Percentiles rank a stretch among this genome's conserved stretches.
Evolutionary conservation across 2,888 invertebrate species (phyloP).

Genomic region (Protula sp.): DNA sequence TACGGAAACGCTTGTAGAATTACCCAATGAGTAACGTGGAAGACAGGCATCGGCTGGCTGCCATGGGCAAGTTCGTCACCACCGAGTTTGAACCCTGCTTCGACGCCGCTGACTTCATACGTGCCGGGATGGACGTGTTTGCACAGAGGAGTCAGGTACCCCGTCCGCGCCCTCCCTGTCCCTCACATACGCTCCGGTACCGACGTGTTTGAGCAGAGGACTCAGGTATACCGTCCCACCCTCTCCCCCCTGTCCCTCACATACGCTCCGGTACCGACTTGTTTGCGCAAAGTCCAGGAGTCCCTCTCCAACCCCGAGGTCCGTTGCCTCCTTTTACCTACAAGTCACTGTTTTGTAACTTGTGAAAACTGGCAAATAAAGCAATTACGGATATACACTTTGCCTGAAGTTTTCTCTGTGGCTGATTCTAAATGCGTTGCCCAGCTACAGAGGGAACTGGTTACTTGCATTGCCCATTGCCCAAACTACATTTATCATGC

Average conservation of each 20-base stretch:
- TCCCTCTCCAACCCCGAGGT: background rate
- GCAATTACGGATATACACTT: too few species aligned
- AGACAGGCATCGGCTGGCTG: constrained; percentile 19
- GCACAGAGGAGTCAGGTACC: constrained; percentile 25
- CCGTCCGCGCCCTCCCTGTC: too few species aligned
- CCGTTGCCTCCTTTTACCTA: too few species aligned
- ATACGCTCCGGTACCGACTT: background rate
- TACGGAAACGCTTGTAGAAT: constrained; percentile 9
- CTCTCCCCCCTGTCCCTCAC: background rate
- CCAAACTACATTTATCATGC: too few species aligned
- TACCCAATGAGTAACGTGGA: constrained; percentile 15
- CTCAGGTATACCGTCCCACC: constrained; percentile 8
- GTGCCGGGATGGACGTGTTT: constrained; percentile 25
- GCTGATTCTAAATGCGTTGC: too few species aligned
- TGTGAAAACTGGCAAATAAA: too few species aligned
- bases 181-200: constrained; percentile 14
- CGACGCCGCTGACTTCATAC: constrained; percentile 28
- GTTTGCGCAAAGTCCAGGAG: background rate
- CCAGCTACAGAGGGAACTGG: too few species aligned
- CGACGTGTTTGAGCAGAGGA: constrained; percentile 20
- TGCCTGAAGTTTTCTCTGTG: too few species aligned
- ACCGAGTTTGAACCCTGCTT: constrained; percentile 28
- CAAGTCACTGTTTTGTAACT: too few species aligned
- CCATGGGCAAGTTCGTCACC: constrained; percentile 21
- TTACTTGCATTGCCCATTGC: too few species aligned